These are phyloP conservation scores for Oreotrochilus melanogaster DNA, from an alignment of 2,113 vertebrate genomes.

Conservation along the genomic window DNA sequence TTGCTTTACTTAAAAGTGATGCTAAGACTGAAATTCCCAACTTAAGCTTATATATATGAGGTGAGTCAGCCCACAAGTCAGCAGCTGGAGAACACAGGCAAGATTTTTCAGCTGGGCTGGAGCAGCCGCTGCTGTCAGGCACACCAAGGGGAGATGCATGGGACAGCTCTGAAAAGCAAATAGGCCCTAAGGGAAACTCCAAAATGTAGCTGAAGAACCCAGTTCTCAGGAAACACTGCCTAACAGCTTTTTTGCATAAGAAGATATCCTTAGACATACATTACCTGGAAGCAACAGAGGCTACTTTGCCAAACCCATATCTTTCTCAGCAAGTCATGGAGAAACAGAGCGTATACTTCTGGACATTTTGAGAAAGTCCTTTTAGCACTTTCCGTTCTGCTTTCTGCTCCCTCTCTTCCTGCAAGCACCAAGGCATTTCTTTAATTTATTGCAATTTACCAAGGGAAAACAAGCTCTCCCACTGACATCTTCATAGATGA, in stretches of 20 bases:
- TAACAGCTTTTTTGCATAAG: neutral
- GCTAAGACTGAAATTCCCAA: neutral
- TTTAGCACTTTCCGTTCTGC: neutral
- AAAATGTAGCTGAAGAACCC: neutral
- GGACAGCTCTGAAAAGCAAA: neutral
- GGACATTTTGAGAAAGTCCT: neutral
- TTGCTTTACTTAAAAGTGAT: neutral
- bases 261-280: neutral
- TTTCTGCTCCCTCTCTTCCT: neutral
- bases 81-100: neutral
- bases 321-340: neutral
- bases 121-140: neutral
- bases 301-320: neutral
- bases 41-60: neutral
- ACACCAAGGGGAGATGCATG: neutral
- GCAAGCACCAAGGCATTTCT: neutral
- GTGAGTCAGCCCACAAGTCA: neutral
- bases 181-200: neutral
- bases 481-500: neutral
- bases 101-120: neutral
- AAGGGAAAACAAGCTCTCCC: conserved; percentile 15
- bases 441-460: neutral
- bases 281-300: neutral
- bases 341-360: neutral
- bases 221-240: neutral